Base-by-base conservation (phyloP, 2,797 vertebrate genomes). In the Fistularia tabacaria region DNA sequence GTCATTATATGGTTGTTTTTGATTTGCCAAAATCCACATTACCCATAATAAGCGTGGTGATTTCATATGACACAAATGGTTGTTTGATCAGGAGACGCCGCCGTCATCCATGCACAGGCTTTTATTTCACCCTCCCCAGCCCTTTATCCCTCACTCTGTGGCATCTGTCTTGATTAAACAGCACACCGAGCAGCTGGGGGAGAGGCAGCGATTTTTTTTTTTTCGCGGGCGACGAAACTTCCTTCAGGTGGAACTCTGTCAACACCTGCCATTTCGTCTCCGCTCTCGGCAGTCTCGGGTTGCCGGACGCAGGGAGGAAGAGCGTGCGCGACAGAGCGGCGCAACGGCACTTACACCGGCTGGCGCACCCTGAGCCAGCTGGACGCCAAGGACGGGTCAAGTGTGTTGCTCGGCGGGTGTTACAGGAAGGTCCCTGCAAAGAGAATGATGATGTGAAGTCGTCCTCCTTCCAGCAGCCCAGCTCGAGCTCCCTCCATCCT, bases 161-260 rank as follows among this genome's bases (percentile, higher is more conserved):
- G 53, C n/a, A 54, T 58, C 43, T 39, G 54, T 8, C 46, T 79
- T 82, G 74, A 85, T 87, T 76, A 83, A 72, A 77, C 62, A 43
- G 57, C 52, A 38, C 0, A 55, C 38, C 9, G 57, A 81, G 76
- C 84, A 84, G 82, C 80, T 81, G 77, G 58, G 66, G 53, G 66
- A 54, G 62, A 14, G n/a, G n/a, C n/a, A n/a, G 61, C 45, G 4
- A 52, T 63, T 25, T 25, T 25, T 25, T 25, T 25, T 25, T 25
- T 25, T 25, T 25, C 6, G 0, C 8, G 5, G 36, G 38, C 67
- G 73, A 64, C 69, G 82, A 72, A 82, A 82, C 73, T 54, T 69
- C 79, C 78, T 73, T 76, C 82, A 82, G 85, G 86, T 84, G 76
- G 57, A 79, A 74, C 74, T 76, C 77, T 81, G 80, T 85, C 83